These are phyloP conservation scores for Calameuta pallipes DNA, from an alignment of 2,888 invertebrate species.

Conservation along the genomic window DNA sequence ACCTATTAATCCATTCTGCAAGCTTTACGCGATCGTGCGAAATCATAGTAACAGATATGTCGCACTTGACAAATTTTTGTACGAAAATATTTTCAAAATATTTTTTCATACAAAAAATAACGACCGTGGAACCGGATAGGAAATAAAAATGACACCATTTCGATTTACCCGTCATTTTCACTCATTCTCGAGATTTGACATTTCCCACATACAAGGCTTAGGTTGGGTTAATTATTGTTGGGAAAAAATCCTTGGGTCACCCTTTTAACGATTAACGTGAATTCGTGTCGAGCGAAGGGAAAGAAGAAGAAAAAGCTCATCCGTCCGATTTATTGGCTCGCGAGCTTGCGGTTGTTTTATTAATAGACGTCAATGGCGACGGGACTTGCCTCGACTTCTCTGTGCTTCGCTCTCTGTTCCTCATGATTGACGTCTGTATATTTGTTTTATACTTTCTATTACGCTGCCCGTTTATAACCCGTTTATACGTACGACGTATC, in stretches of 20 bases:
- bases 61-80: neutral
- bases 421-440: neutral
- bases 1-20: neutral
- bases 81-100: too few relatives aligned
- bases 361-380: neutral
- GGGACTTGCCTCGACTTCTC: neutral
- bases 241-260: neutral
- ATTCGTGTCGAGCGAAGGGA: neutral
- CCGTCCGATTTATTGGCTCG: slow-evolving; percentile 1
- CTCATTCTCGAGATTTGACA: neutral
- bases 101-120: too few relatives aligned
- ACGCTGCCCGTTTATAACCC: neutral
- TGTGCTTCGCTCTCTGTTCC: neutral
- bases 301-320: neutral
- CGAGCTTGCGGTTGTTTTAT: slow-evolving; percentile 5
- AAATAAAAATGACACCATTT: too few relatives aligned
- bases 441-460: neutral
- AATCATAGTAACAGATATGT: neutral
- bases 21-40: neutral
- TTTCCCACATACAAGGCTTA: neutral
- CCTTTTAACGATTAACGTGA: neutral
- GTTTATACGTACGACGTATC: neutral
- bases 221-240: neutral
- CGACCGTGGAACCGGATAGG: too few relatives aligned
- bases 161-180: neutral